phyloP scores from a whole-genome alignment of 2,797 vertebrate genomes.

The Basileuterus tristriatus region DNA sequence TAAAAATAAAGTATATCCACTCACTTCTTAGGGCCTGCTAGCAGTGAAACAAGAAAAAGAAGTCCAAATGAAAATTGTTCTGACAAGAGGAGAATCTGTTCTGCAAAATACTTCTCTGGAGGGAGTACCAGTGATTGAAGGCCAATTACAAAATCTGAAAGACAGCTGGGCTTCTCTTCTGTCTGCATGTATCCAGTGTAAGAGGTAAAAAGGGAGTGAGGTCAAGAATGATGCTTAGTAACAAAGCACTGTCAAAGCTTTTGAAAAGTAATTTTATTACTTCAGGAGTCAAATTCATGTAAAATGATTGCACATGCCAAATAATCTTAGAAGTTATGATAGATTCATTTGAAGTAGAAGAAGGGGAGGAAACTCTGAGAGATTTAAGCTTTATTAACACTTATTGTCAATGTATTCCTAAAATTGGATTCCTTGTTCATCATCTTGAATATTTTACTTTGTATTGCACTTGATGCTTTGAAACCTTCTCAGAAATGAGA shows the following conservation, averaged over 20 bases:
- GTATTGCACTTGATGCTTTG: background rate
- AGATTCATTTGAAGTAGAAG: background rate
- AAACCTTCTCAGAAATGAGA: background rate
- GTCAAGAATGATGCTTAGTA: background rate
- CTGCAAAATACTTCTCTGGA: conserved; percentile 93
- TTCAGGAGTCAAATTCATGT: background rate
- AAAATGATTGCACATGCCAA: background rate
- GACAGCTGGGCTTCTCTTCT: conserved; percentile 91
- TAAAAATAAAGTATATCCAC: background rate
- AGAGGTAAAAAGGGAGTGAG: conserved; percentile 81
- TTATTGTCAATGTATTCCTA: background rate
- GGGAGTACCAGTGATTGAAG: conserved; percentile 87
- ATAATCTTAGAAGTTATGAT: background rate
- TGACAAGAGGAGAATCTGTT: conserved; percentile 92
- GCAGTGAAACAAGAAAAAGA: conserved; percentile 92
- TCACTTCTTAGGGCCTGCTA: conserved; percentile 82
- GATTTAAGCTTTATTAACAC: background rate
- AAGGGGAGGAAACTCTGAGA: background rate
- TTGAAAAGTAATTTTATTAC: background rate
- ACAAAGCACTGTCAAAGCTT: background rate
- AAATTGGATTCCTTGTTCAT: background rate
- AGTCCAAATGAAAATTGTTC: conserved; percentile 93
- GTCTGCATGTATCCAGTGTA: conserved; percentile 91
- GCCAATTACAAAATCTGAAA: conserved; percentile 90
- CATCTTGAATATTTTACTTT: background rate